These are phyloP conservation scores for Tiaroga cobitis DNA, from an alignment of 2,797 vertebrate species.

Conservation along the genomic window DNA sequence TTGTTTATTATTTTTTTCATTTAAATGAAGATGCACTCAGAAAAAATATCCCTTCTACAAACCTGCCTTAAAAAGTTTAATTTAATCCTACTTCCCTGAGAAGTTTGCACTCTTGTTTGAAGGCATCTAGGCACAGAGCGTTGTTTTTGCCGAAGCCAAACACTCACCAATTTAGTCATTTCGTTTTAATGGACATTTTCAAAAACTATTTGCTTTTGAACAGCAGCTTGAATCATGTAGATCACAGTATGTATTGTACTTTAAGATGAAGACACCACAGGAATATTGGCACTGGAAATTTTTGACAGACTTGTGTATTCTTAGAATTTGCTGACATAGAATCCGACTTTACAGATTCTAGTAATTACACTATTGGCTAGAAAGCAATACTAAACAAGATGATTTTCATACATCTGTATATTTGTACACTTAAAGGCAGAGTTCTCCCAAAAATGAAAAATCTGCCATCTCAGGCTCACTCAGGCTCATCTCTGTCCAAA, in stretches of 20 bases:
- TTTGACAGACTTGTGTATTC: constrained; percentile 21
- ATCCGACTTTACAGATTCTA: background rate
- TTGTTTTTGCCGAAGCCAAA: constrained; percentile 23
- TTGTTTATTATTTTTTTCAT: background rate
- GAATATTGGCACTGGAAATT: background rate
- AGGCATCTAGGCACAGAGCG: constrained; percentile 55
- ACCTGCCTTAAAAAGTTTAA: no score
- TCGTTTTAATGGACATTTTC: constrained; percentile 57
- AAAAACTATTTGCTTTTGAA: constrained; percentile 9
- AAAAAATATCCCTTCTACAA: background rate
- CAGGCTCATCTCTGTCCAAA: no score
- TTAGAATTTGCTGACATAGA: constrained; percentile 17
- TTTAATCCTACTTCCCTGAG: constrained; percentile 43
- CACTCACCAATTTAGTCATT: constrained; percentile 37
- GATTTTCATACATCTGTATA: no score
- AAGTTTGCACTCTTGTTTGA: constrained; percentile 61
- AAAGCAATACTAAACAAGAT: no score
- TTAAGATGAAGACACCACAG: constrained; percentile 12
- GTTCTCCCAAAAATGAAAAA: no score
- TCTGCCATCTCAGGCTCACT: no score
- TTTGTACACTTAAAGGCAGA: no score
- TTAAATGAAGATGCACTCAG: background rate
- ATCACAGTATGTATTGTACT: background rate
- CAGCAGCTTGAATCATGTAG: constrained; percentile 11
- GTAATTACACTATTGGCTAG: no score